phyloP scores from a whole-genome alignment of 1,140 invertebrate genomes.

The Mylabris phalerata region DNA sequence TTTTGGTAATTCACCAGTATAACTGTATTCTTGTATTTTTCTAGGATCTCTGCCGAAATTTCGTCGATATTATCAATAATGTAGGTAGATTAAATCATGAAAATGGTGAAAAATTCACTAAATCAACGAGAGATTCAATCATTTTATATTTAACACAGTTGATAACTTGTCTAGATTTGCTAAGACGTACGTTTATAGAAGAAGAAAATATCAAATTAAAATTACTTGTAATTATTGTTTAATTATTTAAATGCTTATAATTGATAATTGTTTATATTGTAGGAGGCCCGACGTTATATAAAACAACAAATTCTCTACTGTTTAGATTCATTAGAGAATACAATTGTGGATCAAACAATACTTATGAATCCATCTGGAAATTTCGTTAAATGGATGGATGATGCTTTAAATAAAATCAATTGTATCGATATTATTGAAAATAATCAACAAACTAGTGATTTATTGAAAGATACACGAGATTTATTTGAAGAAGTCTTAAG shows the following conservation, averaged over 20 bases:
- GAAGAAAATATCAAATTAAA: neutral
- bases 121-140: neutral
- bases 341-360: neutral
- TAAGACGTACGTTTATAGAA: neutral
- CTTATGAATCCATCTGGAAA: constrained; percentile 13
- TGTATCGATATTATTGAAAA: constrained; percentile 24
- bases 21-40: neutral
- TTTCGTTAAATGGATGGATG: constrained; percentile 35
- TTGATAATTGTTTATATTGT: neutral
- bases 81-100: neutral
- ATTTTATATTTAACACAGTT: constrained; percentile 4
- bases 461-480: constrained; percentile 13
- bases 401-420: constrained; percentile 26
- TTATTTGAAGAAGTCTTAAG: constrained; percentile 34
- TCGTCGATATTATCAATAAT: neutral
- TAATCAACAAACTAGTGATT: constrained; percentile 4
- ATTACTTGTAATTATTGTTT: neutral
- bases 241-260: neutral
- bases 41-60: neutral
- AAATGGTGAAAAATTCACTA: neutral
- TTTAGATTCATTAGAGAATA: constrained; percentile 20
- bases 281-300: constrained; percentile 23
- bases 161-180: neutral
- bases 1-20: too few relatives aligned
- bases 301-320: constrained; percentile 23